Conservation (phyloP, 2,888 invertebrate species). For the Eristalis pertinax region DNA sequence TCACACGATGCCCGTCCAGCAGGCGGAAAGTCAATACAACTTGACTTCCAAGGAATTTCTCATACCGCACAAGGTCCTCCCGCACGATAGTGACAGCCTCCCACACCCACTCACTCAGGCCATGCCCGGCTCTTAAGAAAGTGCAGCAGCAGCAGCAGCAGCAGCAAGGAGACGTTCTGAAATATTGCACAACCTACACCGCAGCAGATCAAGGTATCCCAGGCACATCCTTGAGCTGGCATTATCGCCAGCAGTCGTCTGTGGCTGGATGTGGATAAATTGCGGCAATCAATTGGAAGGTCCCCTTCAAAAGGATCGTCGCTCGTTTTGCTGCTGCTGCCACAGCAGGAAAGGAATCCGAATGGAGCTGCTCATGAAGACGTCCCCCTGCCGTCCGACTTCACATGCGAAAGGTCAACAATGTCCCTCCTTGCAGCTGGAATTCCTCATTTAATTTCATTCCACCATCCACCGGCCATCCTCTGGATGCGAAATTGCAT, state of each 20-base stretch:
- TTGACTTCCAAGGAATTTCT: neutral
- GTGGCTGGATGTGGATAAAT: neutral
- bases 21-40: neutral
- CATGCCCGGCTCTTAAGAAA: neutral
- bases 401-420: neutral
- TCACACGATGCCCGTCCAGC: neutral
- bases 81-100: neutral
- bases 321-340: neutral
- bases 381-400: neutral
- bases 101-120: neutral
- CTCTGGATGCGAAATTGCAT: neutral
- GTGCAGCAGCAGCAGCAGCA: neutral
- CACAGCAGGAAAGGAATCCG: neutral
- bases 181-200: neutral
- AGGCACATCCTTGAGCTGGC: neutral
- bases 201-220: neutral
- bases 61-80: neutral
- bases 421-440: neutral
- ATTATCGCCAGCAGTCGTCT: neutral
- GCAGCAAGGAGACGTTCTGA: neutral
- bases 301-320: neutral
- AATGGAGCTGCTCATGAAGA: neutral
- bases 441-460: neutral
- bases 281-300: neutral
- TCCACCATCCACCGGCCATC: neutral